phyloP scores from a whole-genome alignment of 1,140 invertebrate genomes.

The Stenopsyche tienmushanensis region DNA sequence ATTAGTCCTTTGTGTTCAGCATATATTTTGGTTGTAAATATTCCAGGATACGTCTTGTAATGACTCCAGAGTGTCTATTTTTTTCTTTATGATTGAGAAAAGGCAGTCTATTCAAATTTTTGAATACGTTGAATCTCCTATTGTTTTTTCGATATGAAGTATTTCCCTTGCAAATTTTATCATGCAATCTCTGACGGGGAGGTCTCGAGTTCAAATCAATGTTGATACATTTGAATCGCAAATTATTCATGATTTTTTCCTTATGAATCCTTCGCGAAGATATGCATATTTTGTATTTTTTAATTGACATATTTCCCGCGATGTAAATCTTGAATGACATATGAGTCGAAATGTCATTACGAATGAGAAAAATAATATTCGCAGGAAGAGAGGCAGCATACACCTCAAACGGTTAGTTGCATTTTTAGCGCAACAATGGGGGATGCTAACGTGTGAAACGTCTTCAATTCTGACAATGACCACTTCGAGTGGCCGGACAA shows the following conservation, averaged over 20 bases:
- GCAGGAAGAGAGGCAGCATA: neutral
- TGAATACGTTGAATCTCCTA: neutral
- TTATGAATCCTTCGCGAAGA: neutral
- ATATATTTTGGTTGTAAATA: neutral
- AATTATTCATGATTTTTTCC: neutral
- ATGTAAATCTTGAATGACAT: neutral
- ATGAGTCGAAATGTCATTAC: neutral
- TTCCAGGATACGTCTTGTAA: too few species aligned
- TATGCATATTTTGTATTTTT: neutral
- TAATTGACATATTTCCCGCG: neutral
- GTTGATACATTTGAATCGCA: slow-evolving; percentile 21
- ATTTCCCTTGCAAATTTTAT: slow-evolving; percentile 6
- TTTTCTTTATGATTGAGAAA: neutral
- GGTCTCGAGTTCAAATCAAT: slow-evolving; percentile 14
- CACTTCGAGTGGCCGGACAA: slow-evolving; percentile 18
- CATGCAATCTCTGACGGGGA: slow-evolving; percentile 11
- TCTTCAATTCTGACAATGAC: slow-evolving; percentile 15
- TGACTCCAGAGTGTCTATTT: neutral
- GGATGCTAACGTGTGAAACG: neutral
- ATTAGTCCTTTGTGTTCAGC: neutral
- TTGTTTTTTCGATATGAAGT: neutral
- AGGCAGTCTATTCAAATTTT: neutral
- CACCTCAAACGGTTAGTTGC: neutral
- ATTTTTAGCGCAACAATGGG: neutral
- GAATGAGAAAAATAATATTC: neutral